Evolutionary conservation across 1,140 invertebrate species (phyloP), one percentile per base, ranked within the genome.

Genomic region (Hypsibius dujardini): DNA sequence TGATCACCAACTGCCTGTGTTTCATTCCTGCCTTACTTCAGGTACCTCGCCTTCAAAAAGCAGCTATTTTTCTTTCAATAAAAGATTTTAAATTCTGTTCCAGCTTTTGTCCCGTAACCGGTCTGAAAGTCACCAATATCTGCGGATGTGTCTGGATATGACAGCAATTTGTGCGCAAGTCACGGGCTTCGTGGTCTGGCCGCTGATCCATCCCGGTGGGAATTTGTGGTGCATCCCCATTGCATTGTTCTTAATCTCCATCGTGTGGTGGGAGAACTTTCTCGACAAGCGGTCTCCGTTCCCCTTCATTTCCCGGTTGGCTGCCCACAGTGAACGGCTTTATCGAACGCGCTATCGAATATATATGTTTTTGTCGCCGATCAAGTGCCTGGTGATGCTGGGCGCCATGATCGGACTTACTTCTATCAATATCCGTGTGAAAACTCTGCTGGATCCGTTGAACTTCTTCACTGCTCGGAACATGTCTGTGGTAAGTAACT

Each of bases 201-300:
- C 90, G n/a, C 70, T 73, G 47, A 70, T 84, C 71, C 77, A 75
- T 47, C 46, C 40, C 28, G 74, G 46, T 12, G 72, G 59, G 59
- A 60, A 60, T 2, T 75, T 89, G 45, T 94, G 89, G 89, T 82
- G 91, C 2, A 87, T 94, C 71, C 91, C 92, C 0, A 79, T 90
- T 0, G 82, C 90, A 1, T 83, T 91, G 2, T 79, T 95, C 50
- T 84, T 92, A 59, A 87, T 92, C 59, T 95, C 92, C 1, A 85
- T 90, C 46, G 88, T 90, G 46, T 96, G 91, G 89, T 96, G 93
- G 93, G 93, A 96, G 80, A 97, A 96, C 81, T 97, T 90, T 77
- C 89, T 92, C 0, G 88, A 89, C 46, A 84, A 85, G 73, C 84
- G 88, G 71, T 91, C 89, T 73, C 86, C 87, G 0, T 84, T 91